Base-by-base conservation (phyloP, 2,888 invertebrate species). In the Cephus sareptanus region DNA sequence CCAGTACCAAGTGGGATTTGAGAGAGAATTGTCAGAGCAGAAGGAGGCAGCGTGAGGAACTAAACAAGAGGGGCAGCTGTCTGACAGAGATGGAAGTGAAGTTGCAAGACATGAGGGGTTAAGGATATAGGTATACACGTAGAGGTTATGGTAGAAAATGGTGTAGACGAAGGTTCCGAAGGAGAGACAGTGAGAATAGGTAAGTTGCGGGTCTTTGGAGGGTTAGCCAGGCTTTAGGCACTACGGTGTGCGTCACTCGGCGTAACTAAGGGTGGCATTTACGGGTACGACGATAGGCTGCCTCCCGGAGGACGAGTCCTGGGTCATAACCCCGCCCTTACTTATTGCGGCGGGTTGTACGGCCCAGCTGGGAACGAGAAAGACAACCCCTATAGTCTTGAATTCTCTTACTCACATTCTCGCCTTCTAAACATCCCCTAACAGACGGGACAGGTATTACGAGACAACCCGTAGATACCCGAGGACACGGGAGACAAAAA, bases 261-360 rank as follows among this genome's bases (percentile, higher is more conserved):
- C 80, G 85, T 85, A 86, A 87, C 81, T 79, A 77, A 77, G 76
- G 77, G 77, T 77, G 77, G 79, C 81, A 83, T 85, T 84, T 85
- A 85, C 79, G 81, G 79, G 75, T 76, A 79, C 75, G 77, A 77
- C 76, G 79, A 81, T 80, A 81, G 82, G 74, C 79, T 76, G 34
- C 69, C 76, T 76, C 79, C 79, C 79, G 3, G 69, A 81, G 80
- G 80, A 81, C 78, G 74, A 81, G 77, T 79, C 34, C 77, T 23
- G 35, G 79, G 77, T 81, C 76, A 79, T 82, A 81, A 80, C 78
- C 76, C 35, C 74, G 71, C 76, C 76, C 74, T 83, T 78, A 79
- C 78, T 83, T 81, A 71, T 70, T 78, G 74, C 74, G 70, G 70
- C 31, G 74, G 74, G 73, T 75, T 77, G 75, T 77, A 70, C 56